Evolutionary conservation across 2,888 invertebrate species (phyloP), one percentile per base, ranked within the genome.

Genomic region (Andrena fulva): DNA sequence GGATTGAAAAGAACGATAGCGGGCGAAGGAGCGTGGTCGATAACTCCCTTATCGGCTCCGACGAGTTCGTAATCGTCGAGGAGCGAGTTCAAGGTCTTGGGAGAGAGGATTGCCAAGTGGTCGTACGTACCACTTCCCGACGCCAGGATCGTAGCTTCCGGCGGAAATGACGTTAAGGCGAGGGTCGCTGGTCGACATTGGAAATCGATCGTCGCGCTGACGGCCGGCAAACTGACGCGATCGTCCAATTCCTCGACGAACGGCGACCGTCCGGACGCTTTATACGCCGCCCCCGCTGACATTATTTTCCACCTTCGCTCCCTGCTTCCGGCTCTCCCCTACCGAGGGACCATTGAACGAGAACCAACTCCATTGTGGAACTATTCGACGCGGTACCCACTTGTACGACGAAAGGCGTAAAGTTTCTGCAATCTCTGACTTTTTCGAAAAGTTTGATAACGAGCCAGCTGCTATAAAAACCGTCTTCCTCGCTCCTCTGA

Each of bases 191-290:
- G 73, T 84, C 86, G 78, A 69, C 87, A 86, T 87, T 74, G 86
- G 83, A 83, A 87, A 87, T 87, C 87, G 86, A 87, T 87, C 71
- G 79, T 75, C 62, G 24, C 42, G 56, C 56, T 67, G 69, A 62
- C 82, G 69, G 29, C 24, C 35, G 27, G 24, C 56, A 33, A 62
- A 60, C 27, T 12, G 76, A 64, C 84, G 48, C 48, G 69, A 81
- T 81, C 69, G 33, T 63, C 50, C 80, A 56, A 85, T 81, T 78
- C 42, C 63, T 67, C 71, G 31, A 2, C 59, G 60, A 59, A 50
- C 79, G 42, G n/a, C 67, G 35, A 16, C 24, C 64, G 35, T 60
- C 35, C 77, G 16, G 35, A 59, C 79, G 56, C 24, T 60, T 75
- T 67, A 35, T 24, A 7, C 50, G 27, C 24, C 33, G 72, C n/a